phyloP scores from a whole-genome alignment of 2,113 vertebrate species.

The Gallinago paraguaiae region DNA sequence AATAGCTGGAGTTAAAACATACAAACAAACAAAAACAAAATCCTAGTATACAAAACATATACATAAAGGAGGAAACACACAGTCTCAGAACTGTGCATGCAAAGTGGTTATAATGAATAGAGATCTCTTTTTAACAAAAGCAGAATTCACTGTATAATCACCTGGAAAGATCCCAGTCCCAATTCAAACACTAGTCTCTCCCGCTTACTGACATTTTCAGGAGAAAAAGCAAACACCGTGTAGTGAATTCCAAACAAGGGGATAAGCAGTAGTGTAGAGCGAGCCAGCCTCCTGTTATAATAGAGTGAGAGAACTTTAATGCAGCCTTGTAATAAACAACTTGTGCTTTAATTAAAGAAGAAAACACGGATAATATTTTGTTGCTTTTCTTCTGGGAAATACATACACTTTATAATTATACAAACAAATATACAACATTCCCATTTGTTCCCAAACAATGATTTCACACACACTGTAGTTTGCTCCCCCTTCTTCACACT shows the following conservation, averaged over 20 bases:
- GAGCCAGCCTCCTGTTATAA: constrained; percentile 87
- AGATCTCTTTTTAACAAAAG: neutral
- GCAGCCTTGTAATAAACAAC: constrained; percentile 4
- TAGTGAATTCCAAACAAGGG: constrained; percentile 98
- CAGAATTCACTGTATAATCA: constrained; percentile 51
- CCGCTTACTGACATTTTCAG: constrained; percentile 93
- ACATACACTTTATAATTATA: neutral
- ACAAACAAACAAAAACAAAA: neutral
- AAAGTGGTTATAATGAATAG: neutral
- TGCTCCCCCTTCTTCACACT: constrained; percentile 5
- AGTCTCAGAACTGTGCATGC: neutral
- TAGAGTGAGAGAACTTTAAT: constrained; percentile 39
- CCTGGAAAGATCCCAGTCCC: constrained; percentile 98
- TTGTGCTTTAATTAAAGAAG: constrained; percentile 7
- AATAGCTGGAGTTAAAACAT: neutral
- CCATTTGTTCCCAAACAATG: neutral
- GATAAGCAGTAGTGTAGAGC: constrained; percentile 95
- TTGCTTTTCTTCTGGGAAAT: neutral
- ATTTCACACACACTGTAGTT: constrained; percentile 15
- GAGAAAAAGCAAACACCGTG: constrained; percentile 97
- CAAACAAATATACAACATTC: neutral
- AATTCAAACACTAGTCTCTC: constrained; percentile 96
- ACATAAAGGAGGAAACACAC: neutral
- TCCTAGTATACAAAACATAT: neutral
- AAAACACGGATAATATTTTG: neutral